A percentile compares a stretch with the other conserved stretches of the same genome.
Evolutionary conservation across 2,113 vertebrate genomes (phyloP).

Genomic region (Lophotis ruficrista): DNA sequence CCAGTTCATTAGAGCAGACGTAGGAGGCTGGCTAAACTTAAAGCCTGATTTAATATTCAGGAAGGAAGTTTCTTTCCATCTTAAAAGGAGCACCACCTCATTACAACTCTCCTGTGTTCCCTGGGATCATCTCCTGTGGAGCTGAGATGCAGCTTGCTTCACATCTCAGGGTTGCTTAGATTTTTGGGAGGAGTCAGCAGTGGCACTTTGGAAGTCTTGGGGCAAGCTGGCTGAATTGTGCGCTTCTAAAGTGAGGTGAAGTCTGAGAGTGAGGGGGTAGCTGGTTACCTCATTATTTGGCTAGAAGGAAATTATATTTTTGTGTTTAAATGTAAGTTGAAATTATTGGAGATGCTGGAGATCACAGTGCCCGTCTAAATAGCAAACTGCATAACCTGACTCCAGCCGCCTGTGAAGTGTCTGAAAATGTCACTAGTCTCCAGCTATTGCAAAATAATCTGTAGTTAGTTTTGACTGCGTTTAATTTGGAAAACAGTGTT

Average conservation of each 20-base stretch:
- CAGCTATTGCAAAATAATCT: neutral
- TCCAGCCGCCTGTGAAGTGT: fast-evolving
- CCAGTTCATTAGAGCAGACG: slow-evolving; percentile 44
- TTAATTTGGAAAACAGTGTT: neutral
- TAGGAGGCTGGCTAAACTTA: slow-evolving; percentile 40
- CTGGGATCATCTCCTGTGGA: neutral
- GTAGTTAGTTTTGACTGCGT: neutral
- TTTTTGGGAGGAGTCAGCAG: neutral
- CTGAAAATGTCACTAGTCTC: neutral
- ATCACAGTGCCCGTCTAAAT: neutral
- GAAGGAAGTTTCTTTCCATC: slow-evolving; percentile 56
- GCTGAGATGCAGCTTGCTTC: neutral
- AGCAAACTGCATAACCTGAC: neutral
- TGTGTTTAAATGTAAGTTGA: neutral
- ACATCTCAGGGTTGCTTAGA: neutral
- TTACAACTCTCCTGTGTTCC: neutral
- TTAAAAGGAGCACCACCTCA: neutral
- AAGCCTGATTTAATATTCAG: slow-evolving; percentile 40
- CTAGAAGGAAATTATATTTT: neutral
- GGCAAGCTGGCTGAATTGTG: neutral
- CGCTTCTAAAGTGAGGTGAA: neutral
- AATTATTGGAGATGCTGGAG: neutral
- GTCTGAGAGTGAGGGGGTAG: neutral
- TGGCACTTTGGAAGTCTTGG: neutral
- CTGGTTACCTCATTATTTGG: neutral